Evolutionary conservation across 2,113 vertebrate species (phyloP), one percentile per base, ranked within the genome.

Genomic region (Cyprinus carpio): DNA sequence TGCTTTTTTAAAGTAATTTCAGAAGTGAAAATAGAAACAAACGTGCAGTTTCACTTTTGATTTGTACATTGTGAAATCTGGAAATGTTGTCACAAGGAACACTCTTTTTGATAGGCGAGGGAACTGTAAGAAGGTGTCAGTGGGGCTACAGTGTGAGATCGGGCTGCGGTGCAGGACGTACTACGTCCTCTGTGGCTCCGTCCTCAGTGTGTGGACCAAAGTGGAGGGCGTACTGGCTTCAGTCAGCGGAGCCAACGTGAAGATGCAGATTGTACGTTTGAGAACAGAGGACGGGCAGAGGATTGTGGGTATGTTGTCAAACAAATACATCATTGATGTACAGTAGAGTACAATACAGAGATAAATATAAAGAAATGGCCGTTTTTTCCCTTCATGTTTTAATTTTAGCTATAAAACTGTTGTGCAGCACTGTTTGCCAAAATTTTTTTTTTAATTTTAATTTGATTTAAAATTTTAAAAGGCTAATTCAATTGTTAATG

Each of bases 161-260:
- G 98, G 98, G 23, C 94, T 99, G 4, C 96, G 98, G 16, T 99
- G 98, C 83, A 92, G 98, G 71, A 98, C 96, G 0, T 99, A 98
- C 87, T 97, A 95, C 0, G 98, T 99, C 0, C 90, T 99, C 16
- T 99, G 97, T 13, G 98, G 98, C 67, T 99, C 98, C 0, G 98
- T 99, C 4, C 93, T 99, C 85, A 99, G 98, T 0, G 97, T 99
- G 90, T 99, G 98, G 98, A 99, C 97, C 2, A 98, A 99, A 92
- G 96, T 99, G 46, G 98, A 99, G 80, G 96, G 96, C 0, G 98
- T 99, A 3, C 93, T 99, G 0, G 96, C 97, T 0, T 98, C 98
- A 0, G 96, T 99, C 92, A 97, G 97, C 0, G 98, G 98, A 82
- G 96, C 96, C 37, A 99, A 99, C 2, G 97, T 99, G 18, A 99